Evolutionary conservation across 2,888 invertebrate genomes (phyloP).

Genomic region (Platycnemis pennipes): DNA sequence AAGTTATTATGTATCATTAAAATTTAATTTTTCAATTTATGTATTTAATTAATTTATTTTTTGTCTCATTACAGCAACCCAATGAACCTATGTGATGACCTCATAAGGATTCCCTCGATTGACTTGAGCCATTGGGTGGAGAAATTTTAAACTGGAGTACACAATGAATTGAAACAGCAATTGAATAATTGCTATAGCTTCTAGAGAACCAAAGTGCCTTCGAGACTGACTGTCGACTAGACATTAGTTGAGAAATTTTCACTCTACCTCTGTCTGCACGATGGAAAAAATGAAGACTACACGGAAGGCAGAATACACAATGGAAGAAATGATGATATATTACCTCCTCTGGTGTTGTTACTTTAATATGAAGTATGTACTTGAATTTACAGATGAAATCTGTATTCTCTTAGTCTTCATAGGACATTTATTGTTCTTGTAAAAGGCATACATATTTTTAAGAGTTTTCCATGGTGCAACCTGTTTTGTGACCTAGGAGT

Average conservation of each 20-base stretch:
- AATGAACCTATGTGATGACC: neutral
- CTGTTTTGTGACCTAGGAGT: slow-evolving; percentile 1
- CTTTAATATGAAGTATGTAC: neutral
- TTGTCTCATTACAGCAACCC: slow-evolving; percentile 1
- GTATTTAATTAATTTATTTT: neutral
- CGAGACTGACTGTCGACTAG: slow-evolving; percentile 28
- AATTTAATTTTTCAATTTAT: neutral
- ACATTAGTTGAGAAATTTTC: neutral
- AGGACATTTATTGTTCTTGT: neutral
- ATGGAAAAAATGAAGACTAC: neutral
- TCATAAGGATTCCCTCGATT: neutral
- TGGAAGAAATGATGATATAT: neutral
- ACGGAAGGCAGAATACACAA: no score
- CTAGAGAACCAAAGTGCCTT: slow-evolving; percentile 50
- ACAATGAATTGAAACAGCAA: neutral
- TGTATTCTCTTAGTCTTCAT: neutral
- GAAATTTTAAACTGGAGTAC: neutral
- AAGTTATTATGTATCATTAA: no score
- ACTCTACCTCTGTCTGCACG: neutral
- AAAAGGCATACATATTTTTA: neutral
- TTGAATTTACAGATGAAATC: slow-evolving; percentile 33
- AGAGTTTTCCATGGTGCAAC: neutral
- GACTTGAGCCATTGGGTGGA: slow-evolving; percentile 30
- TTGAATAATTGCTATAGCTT: neutral
- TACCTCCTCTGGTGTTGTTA: neutral